Percentiles rank a stretch among this genome's conserved stretches.
These are phyloP conservation scores for Dolichallabes microphthalmus DNA, from an alignment of 2,113 vertebrate genomes.

Conservation along the genomic window DNA sequence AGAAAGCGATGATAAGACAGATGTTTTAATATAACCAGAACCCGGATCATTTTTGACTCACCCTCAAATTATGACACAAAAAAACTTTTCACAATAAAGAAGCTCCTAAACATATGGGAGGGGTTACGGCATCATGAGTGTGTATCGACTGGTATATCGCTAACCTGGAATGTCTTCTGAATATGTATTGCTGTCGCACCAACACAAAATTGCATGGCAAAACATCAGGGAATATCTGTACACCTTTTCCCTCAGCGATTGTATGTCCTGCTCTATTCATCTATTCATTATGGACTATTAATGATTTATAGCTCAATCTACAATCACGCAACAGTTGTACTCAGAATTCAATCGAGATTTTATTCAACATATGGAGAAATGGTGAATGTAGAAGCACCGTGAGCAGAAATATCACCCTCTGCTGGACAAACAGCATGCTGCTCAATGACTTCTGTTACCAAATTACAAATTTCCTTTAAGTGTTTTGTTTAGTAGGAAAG, in stretches of 20 bases:
- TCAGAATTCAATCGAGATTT: neutral
- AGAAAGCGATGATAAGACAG: no score
- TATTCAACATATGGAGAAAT: neutral
- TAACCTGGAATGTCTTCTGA: no score
- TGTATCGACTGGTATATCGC: no score
- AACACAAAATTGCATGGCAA: no score
- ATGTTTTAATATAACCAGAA: no score
- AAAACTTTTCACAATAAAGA: no score
- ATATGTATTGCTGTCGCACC: no score
- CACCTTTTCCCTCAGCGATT: neutral
- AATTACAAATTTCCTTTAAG: neutral
- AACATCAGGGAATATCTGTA: no score
- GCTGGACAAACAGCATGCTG: constrained; percentile 22
- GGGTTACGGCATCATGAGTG: no score
- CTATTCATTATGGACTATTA: neutral
- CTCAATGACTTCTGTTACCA: neutral
- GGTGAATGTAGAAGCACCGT: neutral
- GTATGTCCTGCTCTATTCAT: neutral
- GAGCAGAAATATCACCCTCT: constrained; percentile 41
- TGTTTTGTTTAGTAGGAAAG: neutral
- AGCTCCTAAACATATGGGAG: no score
- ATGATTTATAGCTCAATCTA: neutral
- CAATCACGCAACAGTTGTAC: neutral
- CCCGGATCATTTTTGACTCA: no score
- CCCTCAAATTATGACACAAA: no score